Percentiles rank a stretch among this genome's conserved stretches.
Conservation (phyloP, 2,797 vertebrate genomes). For the Tauraco hartlaubi region DNA sequence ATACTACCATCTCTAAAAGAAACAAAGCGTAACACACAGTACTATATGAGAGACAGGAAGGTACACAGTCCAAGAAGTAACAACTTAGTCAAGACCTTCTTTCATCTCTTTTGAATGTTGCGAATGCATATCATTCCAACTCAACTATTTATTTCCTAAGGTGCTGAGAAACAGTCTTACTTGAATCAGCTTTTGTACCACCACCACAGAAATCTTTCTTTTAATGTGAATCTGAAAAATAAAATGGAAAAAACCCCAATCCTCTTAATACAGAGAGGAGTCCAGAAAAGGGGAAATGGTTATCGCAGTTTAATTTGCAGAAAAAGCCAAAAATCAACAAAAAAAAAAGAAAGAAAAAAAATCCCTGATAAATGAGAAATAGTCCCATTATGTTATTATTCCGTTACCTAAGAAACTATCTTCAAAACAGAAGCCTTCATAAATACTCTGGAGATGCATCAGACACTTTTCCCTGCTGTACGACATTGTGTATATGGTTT, state of each 20-base stretch:
- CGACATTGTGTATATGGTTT: conserved; percentile 82
- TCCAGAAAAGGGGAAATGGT: conserved; percentile 32
- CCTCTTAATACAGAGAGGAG: background rate
- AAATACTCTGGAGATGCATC: conserved; percentile 85
- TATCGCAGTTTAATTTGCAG: conserved; percentile 54
- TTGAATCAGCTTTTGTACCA: background rate
- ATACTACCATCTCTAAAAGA: conserved; percentile 42
- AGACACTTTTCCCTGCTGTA: conserved; percentile 78
- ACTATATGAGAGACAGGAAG: conserved; percentile 13
- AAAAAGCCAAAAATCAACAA: conserved; percentile 58
- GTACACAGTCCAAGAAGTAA: conserved; percentile 1
- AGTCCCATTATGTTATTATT: conserved; percentile 83
- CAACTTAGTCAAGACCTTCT: conserved; percentile 21
- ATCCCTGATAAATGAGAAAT: conserved; percentile 77
- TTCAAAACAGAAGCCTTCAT: conserved; percentile 91
- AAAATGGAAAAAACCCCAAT: background rate
- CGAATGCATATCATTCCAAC: background rate
- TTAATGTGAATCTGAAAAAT: background rate
- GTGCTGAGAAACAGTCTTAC: background rate
- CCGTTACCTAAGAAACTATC: conserved; percentile 90
- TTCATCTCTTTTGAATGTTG: conserved; percentile 35
- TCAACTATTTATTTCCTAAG: background rate
- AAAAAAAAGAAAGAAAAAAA: background rate
- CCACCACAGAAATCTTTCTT: background rate
- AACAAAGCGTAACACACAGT: conserved; percentile 36